A percentile compares a stretch with the other conserved stretches of the same genome.
Conservation (phyloP, 1,140 invertebrate species). For the Drosophila kohkoa region DNA sequence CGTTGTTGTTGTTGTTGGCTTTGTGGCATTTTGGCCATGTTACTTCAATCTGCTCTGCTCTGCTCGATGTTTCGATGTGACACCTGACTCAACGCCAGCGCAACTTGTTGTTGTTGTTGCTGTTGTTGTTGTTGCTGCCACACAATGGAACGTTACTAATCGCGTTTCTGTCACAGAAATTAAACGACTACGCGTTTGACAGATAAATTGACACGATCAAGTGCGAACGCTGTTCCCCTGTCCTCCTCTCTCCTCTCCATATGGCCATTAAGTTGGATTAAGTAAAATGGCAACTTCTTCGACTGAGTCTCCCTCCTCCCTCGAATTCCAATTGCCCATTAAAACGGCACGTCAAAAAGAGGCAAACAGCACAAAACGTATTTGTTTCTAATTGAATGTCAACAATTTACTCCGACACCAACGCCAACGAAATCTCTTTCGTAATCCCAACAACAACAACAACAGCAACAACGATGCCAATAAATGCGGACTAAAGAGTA, state of each 20-base stretch:
- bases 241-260: slow-evolving; percentile 3
- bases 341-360: slow-evolving; percentile 50
- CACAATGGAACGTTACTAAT: slow-evolving; percentile 73
- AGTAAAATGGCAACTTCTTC: slow-evolving; percentile 67
- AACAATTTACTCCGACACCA: slow-evolving; percentile 51
- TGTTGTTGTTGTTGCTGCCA: slow-evolving; percentile 25
- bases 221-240: slow-evolving; percentile 41
- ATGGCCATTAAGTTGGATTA: slow-evolving; percentile 71
- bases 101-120: slow-evolving; percentile 45
- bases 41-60: slow-evolving; percentile 4
- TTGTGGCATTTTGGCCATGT: slow-evolving; percentile 49
- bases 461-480: slow-evolving; percentile 8
- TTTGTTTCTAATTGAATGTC: slow-evolving; percentile 58
- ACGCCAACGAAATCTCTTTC: neutral
- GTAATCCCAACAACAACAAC: slow-evolving; percentile 15
- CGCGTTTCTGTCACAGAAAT: slow-evolving; percentile 80
- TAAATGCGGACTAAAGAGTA: neutral
- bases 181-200: slow-evolving; percentile 73
- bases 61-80: slow-evolving; percentile 11
- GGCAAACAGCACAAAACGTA: slow-evolving; percentile 30
- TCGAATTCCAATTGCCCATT: slow-evolving; percentile 58
- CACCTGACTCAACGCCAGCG: slow-evolving; percentile 55
- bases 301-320: neutral
- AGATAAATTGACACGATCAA: slow-evolving; percentile 79
- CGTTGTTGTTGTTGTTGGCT: slow-evolving; percentile 3